Base-by-base conservation (phyloP, 2,888 invertebrate species). In the Lissonota sp. region DNA sequence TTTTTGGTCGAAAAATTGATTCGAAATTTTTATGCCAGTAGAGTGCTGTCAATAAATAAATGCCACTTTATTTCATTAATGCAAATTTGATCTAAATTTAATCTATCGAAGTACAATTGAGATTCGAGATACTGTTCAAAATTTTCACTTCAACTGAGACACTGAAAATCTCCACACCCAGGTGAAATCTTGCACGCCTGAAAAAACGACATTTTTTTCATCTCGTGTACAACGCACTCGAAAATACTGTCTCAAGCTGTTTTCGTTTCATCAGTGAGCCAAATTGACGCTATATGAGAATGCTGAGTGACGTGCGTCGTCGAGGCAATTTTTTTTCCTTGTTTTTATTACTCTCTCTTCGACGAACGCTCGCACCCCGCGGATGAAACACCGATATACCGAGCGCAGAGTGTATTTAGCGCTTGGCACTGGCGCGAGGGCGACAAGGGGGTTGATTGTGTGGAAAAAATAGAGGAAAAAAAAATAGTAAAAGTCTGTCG, bases 191-290 rank as follows among this genome's bases (percentile, higher is more conserved):
- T 51, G 12, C 16, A 14, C 16, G 46, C 16, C 14, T 44, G 37
- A 51, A 8, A 64, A 60, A 10, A 49, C 57, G 12, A 14, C n/a
- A 49, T 66, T 12, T 71, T 69, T 76, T 51, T 46, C 12, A 44
- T 62, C 44, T 40, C 37, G 53, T 39, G 40, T 44, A 51, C 12
- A 51, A 5, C 7, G n/a, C 51, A 26, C 37, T n/a, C 5, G n/a
- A 12, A 58, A 53, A 6, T 53, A 53, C 76, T 79, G 83, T 79
- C 83, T 74, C 79, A 49, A 82, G 74, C 44, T 82, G 74, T 82
- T 83, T 72, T 76, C 67, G 60, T 72, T 76, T 79, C 53, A 74
- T 82, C 82, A 67, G 72, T 71, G 72, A 67, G 67, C 57, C 44
- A 76, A 73, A 72, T 73, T 72, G 72, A 49, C 76, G 53, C n/a